phyloP scores from a whole-genome alignment of 2,888 invertebrate species.

The Saturnia pavonia region DNA sequence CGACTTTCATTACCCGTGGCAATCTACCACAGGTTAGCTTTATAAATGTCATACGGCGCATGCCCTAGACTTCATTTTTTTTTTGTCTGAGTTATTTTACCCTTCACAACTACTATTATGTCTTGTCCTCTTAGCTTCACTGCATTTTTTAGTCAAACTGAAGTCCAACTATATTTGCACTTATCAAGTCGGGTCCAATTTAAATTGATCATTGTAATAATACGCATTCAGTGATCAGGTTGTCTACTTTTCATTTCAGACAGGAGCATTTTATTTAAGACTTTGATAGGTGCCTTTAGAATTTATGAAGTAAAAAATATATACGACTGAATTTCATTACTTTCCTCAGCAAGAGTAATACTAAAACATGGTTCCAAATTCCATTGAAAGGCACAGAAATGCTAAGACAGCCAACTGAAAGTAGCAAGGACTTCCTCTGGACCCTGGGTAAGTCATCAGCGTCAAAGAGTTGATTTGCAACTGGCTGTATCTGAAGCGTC shows the following conservation, averaged over 20 bases:
- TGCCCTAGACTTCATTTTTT: background rate
- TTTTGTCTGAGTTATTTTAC: background rate
- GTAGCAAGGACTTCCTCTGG: no score
- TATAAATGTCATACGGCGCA: conserved; percentile 5
- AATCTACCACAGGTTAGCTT: conserved; percentile 1
- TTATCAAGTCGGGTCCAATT: background rate
- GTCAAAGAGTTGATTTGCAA: no score
- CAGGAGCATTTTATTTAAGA: background rate
- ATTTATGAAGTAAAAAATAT: background rate
- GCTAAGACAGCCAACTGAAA: no score
- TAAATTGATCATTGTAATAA: background rate
- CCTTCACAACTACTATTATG: background rate
- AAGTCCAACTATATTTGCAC: no score
- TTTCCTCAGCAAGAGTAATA: no score
- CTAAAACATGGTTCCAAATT: no score
- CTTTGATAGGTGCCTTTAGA: background rate
- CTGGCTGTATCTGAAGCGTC: no score
- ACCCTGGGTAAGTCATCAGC: no score
- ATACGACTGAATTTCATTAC: background rate
- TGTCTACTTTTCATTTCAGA: background rate
- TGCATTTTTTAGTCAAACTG: background rate
- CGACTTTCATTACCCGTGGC: conserved; percentile 7
- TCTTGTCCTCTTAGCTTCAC: background rate
- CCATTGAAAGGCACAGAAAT: no score
- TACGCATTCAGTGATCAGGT: background rate